Percentiles rank a stretch among this genome's conserved stretches.
These are phyloP conservation scores for Dascillus cervinus DNA, from an alignment of 2,888 invertebrate species.

Conservation along the genomic window DNA sequence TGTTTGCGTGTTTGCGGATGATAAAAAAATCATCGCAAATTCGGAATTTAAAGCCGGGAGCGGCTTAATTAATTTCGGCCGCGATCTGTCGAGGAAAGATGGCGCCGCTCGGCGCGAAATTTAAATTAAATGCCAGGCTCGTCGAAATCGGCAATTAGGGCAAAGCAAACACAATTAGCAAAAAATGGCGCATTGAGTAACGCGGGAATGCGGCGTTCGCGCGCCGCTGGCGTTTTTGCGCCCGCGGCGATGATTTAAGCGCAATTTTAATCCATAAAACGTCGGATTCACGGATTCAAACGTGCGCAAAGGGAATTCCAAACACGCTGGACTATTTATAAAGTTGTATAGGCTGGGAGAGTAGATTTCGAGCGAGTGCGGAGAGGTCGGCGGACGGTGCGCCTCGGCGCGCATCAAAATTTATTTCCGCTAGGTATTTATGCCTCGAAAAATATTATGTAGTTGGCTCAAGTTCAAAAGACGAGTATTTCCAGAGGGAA, in stretches of 20 bases:
- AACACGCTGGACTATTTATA: constrained; percentile 9
- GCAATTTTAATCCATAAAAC: constrained; percentile 2
- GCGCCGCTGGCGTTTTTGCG: not conserved
- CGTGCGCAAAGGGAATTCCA: constrained; percentile 9
- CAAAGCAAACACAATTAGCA: too few species aligned
- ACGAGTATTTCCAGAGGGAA: constrained; percentile 11
- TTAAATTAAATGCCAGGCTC: constrained; percentile 1
- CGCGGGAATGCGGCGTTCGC: not conserved
- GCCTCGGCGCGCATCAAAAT: constrained; percentile 10
- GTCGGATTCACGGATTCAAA: constrained; percentile 5
- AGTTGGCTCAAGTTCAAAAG: constrained; percentile 16
- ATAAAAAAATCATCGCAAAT: too few species aligned
- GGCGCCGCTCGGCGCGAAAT: too few species aligned
- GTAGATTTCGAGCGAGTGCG: constrained; percentile 9
- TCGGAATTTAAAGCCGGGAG: too few species aligned
- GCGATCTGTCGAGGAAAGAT: too few species aligned
- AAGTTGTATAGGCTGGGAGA: constrained; percentile 4
- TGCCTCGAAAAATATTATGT: constrained; percentile 14
- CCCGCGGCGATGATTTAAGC: not conserved
- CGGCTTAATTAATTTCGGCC: too few species aligned
- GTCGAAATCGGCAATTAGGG: not conserved
- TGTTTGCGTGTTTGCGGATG: too few species aligned
- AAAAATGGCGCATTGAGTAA: too few species aligned
- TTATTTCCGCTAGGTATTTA: constrained; percentile 17
- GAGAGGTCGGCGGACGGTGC: constrained; percentile 4